A percentile compares a stretch with the other conserved stretches of the same genome.
Evolutionary conservation across 2,113 vertebrate species (phyloP).

Genomic region (Psammodynastes pulverulentus): DNA sequence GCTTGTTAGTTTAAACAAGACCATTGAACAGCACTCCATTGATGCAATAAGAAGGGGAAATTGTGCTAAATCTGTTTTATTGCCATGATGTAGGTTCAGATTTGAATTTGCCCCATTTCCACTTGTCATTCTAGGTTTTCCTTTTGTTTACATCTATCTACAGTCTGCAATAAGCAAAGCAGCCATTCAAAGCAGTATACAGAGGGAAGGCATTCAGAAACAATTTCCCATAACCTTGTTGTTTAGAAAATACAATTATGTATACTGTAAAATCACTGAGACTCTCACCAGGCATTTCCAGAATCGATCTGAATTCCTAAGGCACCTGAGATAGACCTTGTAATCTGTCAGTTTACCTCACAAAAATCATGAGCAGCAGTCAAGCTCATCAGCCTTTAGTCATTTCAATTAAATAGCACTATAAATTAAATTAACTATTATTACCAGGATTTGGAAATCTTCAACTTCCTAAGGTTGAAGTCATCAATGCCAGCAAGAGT

Average conservation of each 20-base stretch:
- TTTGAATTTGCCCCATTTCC: background rate
- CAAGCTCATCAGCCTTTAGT: background rate
- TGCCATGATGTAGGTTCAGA: background rate
- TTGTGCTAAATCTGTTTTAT: background rate
- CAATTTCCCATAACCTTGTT: background rate
- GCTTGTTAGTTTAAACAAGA: background rate
- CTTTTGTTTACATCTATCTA: background rate
- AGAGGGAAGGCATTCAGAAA: background rate
- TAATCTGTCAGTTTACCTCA: background rate
- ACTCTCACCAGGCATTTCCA: background rate
- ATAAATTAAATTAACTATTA: background rate
- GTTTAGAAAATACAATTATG: background rate
- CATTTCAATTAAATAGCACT: background rate
- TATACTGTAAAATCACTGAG: background rate
- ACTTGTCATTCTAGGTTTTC: background rate
- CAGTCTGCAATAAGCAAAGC: background rate
- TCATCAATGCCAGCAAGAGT: background rate
- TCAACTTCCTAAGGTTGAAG: too few relatives aligned
- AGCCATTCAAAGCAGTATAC: background rate
- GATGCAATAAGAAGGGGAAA: background rate
- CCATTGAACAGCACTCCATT: background rate
- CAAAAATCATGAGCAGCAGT: background rate
- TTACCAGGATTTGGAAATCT: background rate
- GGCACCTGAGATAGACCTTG: background rate
- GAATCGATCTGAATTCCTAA: background rate